Conservation (phyloP, 2,113 vertebrate genomes). For the Bungarus multicinctus region DNA sequence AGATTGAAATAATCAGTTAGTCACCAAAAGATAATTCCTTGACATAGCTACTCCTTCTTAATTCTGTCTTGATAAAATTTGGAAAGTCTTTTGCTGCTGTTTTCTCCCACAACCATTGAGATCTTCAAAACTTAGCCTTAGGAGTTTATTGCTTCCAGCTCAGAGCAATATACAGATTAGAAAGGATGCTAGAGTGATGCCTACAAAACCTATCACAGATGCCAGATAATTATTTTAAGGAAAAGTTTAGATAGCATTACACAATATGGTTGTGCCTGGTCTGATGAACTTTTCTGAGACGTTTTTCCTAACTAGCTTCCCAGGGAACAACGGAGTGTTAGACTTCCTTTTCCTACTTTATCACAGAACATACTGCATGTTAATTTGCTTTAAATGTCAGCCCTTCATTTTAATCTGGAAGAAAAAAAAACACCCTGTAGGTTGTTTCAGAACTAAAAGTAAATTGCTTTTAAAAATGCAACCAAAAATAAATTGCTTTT, state of each 20-base stretch:
- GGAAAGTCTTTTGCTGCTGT: background rate
- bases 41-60: background rate
- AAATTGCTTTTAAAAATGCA: background rate
- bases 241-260: background rate
- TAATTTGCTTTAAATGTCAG: background rate
- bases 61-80: background rate
- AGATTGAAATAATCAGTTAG: background rate
- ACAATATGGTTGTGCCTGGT: background rate
- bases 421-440: background rate
- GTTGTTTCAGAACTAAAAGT: background rate
- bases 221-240: background rate
- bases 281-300: background rate
- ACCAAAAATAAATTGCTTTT: background rate
- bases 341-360: background rate
- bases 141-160: background rate
- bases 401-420: background rate
- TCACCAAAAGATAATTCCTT: background rate
- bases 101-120: background rate
- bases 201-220: background rate
- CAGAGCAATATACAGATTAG: background rate
- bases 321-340: background rate
- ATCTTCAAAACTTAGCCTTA: background rate
- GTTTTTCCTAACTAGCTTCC: background rate
- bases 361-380: background rate
- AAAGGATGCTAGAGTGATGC: background rate